Base-by-base conservation (phyloP, 2,797 vertebrate genomes). In the Pseudochromis fuscus region DNA sequence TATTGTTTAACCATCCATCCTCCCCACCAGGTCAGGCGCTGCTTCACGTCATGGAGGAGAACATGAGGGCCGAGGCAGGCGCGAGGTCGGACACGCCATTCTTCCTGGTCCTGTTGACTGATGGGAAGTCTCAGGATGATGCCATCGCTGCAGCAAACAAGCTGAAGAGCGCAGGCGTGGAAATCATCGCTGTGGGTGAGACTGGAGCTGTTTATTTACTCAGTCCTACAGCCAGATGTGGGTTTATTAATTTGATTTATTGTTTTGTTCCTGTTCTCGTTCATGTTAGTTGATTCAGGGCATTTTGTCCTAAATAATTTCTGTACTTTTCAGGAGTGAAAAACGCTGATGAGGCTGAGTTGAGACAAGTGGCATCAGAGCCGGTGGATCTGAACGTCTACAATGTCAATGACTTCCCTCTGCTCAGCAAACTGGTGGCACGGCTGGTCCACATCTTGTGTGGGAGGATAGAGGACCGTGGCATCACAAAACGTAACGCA, bases 51-150 rank as follows among this genome's bases (percentile, higher is more conserved):
- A 89, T 98, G 86, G 94, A 96, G 76, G 93, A 96, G 86, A 98
- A 96, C 70, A 93, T 99, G 87, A 93, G 86, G 74, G 75, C 91
- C 0, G 90, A 92, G 1, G 92, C 94, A 0, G 97, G 97, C 0
- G 93, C 95, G 0, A 92, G 96, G 27, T 21, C 82, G 0, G 92
- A 91, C 24, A 88, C 89, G 0, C 93, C 94, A 2, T 94, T 94
- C 51, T 76, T 97, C 66, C 76, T 98, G 50, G 75, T 98, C 23
- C 90, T 99, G 9, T 75, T 98, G 88, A 99, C 97, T 0, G 97
- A 99, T 4, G 97, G 98, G 37, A 98, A 98, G 84, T 99, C 98
- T 71, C 98, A 99, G 87, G 98, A 98, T 7, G 95, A 97, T 1
- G 96, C 96, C 60, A 90, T 87, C 1, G 67, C 91, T 1, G 94